phyloP scores from a whole-genome alignment of 2,797 vertebrate species.

The Tragopan temminckii region DNA sequence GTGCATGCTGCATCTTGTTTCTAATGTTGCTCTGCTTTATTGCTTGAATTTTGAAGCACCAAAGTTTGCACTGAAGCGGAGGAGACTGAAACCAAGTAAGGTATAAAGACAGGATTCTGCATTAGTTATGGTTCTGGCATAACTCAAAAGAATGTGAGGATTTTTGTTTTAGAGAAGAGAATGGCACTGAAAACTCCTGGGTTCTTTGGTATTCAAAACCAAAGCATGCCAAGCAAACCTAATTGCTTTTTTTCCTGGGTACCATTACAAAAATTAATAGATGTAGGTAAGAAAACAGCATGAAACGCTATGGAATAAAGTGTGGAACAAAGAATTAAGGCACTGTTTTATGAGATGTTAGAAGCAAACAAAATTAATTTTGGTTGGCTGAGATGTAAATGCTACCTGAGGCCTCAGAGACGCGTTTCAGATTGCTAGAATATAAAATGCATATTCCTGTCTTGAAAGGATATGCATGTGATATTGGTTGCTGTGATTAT shows the following conservation, averaged over 20 bases:
- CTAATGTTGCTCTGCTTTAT: background rate
- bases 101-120: background rate
- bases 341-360: background rate
- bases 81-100: background rate
- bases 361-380: slow-evolving; percentile 13
- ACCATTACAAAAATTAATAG: background rate
- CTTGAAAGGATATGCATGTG: background rate
- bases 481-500: background rate
- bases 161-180: background rate
- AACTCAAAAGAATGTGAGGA: background rate
- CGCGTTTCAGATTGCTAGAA: background rate
- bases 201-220: background rate
- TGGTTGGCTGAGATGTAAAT: background rate
- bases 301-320: background rate
- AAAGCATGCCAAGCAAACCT: background rate
- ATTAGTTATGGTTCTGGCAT: background rate
- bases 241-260: background rate
- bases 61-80: background rate
- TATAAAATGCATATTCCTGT: background rate
- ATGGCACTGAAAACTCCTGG: background rate
- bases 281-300: background rate
- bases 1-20: background rate
- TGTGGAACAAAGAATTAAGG: background rate
- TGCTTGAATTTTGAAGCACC: background rate
- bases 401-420: background rate